Evolutionary conservation across 2,113 vertebrate genomes (phyloP), one percentile per base, ranked within the genome.

Genomic region (Nettapus auritus): DNA sequence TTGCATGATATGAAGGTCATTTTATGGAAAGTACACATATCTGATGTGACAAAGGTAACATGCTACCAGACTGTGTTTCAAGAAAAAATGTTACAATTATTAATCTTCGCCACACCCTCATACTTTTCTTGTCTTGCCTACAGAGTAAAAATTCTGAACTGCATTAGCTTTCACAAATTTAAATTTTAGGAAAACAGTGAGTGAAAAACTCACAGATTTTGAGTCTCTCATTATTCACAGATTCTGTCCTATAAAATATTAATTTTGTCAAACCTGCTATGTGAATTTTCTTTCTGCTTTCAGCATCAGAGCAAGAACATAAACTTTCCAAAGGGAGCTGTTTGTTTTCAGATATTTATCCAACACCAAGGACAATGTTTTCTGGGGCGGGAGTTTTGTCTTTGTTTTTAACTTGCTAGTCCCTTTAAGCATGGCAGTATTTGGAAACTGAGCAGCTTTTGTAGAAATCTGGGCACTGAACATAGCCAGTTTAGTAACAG

Each of bases 401-500:
- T 70, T 79, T 75, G 5, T 38, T 93, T 95, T 74, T 77, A 55
- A 42, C 5, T 4, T 18, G 7, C 31, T 86, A 52, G 11, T 60
- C 76, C 8, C 26, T 90, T 91, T 88, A 52, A 70, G 8, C 10
- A 18, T 53, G 11, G 53, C 50, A 91, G 20, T n/a, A 66, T 75
- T 70, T 70, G 62, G 38, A 69, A 95, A 66, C 13, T 25, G 79
- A 80, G 18, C 33, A 70, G 6, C 82, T 92, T 85, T 5, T 0
- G 71, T 67, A 33, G 55, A 94, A 85, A 90, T 55, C 79, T 73
- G 31, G 31, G 40, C 55, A 34, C 22, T 46, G 75, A 94, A 89
- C 86, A 34, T 91, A 97, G 95, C 86, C 97, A 97, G 89, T 90
- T 93, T 93, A 97, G 91, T 94, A 97, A 95, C 82, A 93, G 94